Base-by-base conservation (phyloP, 2,888 invertebrate genomes). In the Smittia aterrima region DNA sequence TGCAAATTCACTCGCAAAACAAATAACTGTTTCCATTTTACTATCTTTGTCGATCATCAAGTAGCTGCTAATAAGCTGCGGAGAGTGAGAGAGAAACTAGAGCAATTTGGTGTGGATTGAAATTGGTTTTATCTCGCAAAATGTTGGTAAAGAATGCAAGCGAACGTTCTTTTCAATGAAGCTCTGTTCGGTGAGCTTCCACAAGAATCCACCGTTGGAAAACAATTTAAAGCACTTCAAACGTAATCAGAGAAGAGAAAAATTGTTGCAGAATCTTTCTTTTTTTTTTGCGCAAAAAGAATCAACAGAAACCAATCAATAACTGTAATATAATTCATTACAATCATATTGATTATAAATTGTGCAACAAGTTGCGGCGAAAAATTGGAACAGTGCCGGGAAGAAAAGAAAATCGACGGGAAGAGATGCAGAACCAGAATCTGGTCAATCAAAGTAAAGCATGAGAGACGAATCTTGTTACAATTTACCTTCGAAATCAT, bases 31-130 rank as follows among this genome's bases (percentile, higher is more conserved):
- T 68, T 47, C 22, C 40, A n/a, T 32, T 32, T 40, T 20, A n/a
- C 66, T 66, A 74, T 74, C 74, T 74, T 74, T 66, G 25, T 74
- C 64, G 64, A 74, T 74, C 66, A 74, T 74, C 74, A 66, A 74
- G 66, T 64, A 74, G 74, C 74, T 62, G 41, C 66, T 66, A 74
- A 72, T 72, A 62, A 62, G 72, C 72, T 72, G 18, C n/a, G 53
- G 41, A 16, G 22, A 47, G 25, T 20, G 27, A 70, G 41, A 54
- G 25, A 13, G n/a, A 68, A 68, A 68, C 24, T 68, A n/a, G 68
- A 68, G 24, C 68, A 68, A 47, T 25, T 27, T 24, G 47, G 32
- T 54, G n/a, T 18, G 16, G 54, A 54, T 54, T 27, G 38, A 70
- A 58, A 58, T 58, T 9, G 58, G 58, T 58, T 58, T 22, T 20